These are phyloP conservation scores for Heteromurus nitidus DNA, from an alignment of 2,888 invertebrate genomes.

Conservation along the genomic window DNA sequence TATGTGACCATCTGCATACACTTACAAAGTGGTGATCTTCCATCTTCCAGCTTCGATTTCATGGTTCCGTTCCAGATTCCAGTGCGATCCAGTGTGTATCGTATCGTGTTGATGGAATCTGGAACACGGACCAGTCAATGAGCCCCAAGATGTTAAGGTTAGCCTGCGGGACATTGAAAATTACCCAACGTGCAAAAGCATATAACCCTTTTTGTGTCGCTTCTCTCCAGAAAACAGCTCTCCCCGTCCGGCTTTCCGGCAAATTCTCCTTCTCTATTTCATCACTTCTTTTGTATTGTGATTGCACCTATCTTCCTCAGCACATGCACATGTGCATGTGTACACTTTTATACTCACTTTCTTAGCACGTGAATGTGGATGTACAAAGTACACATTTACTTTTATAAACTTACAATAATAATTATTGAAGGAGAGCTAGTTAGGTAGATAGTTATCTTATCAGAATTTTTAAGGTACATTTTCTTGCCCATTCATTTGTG, in stretches of 20 bases:
- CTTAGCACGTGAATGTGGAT: background rate
- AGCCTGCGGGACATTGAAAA: conserved; percentile 55
- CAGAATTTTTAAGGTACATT: no score
- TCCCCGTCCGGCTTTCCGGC: no score
- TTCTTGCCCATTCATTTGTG: no score
- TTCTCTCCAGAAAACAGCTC: background rate
- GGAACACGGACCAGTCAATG: conserved; percentile 3
- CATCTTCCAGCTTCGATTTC: background rate
- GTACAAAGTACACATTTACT: no score
- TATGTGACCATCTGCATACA: background rate
- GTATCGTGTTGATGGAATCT: background rate
- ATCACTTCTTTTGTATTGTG: background rate
- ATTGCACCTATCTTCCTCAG: background rate
- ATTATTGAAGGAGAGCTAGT: no score
- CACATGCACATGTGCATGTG: background rate
- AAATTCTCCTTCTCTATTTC: conserved; percentile 10
- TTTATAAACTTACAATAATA: no score
- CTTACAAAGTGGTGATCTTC: background rate
- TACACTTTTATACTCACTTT: no score
- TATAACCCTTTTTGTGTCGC: background rate
- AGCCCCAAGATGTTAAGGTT: background rate
- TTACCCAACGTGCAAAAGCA: conserved; percentile 34
- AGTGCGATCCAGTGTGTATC: background rate
- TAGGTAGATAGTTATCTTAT: no score
- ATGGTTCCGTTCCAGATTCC: background rate